Evolutionary conservation across 2,113 vertebrate genomes (phyloP).

Genomic region (Myotis brandtii): DNA sequence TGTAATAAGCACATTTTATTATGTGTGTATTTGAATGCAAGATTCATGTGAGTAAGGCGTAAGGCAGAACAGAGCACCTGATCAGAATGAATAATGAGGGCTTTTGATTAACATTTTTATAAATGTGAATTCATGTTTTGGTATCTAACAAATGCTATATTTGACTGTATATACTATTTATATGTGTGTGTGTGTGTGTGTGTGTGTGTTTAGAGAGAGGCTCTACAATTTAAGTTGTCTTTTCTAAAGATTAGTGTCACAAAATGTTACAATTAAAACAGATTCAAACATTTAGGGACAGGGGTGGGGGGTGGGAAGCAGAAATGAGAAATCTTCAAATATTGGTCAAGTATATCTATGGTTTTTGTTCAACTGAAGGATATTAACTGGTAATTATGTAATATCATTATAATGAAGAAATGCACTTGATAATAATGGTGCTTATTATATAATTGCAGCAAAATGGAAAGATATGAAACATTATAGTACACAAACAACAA

Average conservation of each 20-base stretch:
- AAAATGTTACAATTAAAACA: background rate
- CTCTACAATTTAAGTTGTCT: background rate
- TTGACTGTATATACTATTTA: background rate
- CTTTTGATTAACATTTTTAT: background rate
- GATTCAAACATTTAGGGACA: background rate
- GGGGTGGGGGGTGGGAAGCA: background rate
- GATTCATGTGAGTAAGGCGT: background rate
- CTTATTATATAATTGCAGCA: background rate
- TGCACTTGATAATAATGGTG: background rate
- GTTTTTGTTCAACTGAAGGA: background rate
- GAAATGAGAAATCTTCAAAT: background rate
- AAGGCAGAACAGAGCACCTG: fast-evolving
- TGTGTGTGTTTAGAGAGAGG: background rate
- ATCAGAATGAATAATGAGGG: background rate
- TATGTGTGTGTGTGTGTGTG: background rate
- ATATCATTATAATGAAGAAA: background rate
- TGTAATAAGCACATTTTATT: background rate
- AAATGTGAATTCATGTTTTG: background rate
- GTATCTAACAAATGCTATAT: background rate
- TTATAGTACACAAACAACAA: background rate
- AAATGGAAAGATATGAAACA: background rate
- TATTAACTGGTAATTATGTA: background rate
- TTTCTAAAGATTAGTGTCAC: background rate
- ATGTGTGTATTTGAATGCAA: background rate
- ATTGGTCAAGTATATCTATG: background rate